Evolutionary conservation across 2,888 invertebrate genomes (phyloP).

Genomic region (Perizoma affinitatum): DNA sequence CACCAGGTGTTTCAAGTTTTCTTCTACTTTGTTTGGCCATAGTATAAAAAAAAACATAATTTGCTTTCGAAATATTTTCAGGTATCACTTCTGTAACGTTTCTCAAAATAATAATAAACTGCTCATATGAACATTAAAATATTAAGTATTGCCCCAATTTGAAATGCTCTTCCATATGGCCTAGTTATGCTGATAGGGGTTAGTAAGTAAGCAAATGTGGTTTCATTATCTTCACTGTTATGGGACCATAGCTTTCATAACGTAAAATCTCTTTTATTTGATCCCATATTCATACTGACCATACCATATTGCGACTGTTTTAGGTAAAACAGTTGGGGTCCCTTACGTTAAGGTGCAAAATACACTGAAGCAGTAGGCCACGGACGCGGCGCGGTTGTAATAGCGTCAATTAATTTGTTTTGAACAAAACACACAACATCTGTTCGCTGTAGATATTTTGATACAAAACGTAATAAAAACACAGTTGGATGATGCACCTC

Average conservation of each 20-base stretch:
- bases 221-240: conserved; percentile 15
- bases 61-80: conserved; percentile 8
- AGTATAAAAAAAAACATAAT: not conserved
- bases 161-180: conserved; percentile 7
- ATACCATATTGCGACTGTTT: conserved; percentile 17
- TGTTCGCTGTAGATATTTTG: too few relatives aligned
- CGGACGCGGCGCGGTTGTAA: too few relatives aligned
- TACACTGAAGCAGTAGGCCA: too few relatives aligned
- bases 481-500: too few relatives aligned
- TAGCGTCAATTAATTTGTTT: too few relatives aligned
- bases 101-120: conserved; percentile 49
- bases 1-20: too few relatives aligned
- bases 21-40: too few relatives aligned
- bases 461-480: too few relatives aligned
- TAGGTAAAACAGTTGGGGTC: conserved; percentile 18
- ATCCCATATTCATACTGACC: conserved; percentile 18
- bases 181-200: conserved; percentile 11
- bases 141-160: conserved; percentile 23
- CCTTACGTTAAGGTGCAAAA: conserved; percentile 5
- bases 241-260: conserved; percentile 22
- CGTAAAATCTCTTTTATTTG: conserved; percentile 26
- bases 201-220: conserved; percentile 4
- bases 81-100: conserved; percentile 38
- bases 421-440: too few relatives aligned
- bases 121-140: conserved; percentile 27